These are phyloP conservation scores for Spodoptera littoralis DNA, from an alignment of 2,888 invertebrate genomes.

Conservation along the genomic window DNA sequence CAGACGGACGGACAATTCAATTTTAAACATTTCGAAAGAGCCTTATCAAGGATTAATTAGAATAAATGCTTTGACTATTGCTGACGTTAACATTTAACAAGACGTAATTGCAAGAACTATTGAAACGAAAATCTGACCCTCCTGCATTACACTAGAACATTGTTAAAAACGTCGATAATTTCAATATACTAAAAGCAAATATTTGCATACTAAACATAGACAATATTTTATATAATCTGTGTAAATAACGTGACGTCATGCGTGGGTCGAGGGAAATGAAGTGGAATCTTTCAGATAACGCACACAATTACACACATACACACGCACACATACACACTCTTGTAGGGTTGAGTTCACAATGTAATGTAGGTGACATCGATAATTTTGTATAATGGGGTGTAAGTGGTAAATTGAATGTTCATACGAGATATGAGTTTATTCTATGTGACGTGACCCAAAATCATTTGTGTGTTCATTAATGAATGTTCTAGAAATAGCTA, in stretches of 20 bases:
- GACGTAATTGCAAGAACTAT: too few relatives aligned
- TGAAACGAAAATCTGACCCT: too few relatives aligned
- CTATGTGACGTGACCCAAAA: constrained; percentile 60
- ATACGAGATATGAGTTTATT: constrained; percentile 67
- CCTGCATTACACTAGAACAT: too few relatives aligned
- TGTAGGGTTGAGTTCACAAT: constrained; percentile 77
- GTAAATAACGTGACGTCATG: constrained; percentile 78
- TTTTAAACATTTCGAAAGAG: too few relatives aligned
- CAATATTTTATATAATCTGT: constrained; percentile 38
- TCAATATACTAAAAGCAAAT: neutral
- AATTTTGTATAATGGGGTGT: constrained; percentile 84
- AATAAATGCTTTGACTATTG: too few relatives aligned
- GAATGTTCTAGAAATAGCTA: neutral
- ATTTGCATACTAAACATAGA: constrained; percentile 7
- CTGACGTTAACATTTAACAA: too few relatives aligned
- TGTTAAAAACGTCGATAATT: too few relatives aligned
- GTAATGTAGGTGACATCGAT: constrained; percentile 86
- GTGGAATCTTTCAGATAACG: constrained; percentile 88
- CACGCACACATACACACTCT: constrained; percentile 56
- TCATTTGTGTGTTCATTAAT: constrained; percentile 10
- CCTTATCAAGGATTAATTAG: too few relatives aligned
- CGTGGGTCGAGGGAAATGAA: constrained; percentile 87
- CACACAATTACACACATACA: constrained; percentile 72
- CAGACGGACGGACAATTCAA: too few relatives aligned
- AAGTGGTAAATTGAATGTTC: constrained; percentile 82